Percentiles rank a stretch among this genome's conserved stretches.
Conservation (phyloP, 2,113 vertebrate species). For the Anthoscopus minutus region DNA sequence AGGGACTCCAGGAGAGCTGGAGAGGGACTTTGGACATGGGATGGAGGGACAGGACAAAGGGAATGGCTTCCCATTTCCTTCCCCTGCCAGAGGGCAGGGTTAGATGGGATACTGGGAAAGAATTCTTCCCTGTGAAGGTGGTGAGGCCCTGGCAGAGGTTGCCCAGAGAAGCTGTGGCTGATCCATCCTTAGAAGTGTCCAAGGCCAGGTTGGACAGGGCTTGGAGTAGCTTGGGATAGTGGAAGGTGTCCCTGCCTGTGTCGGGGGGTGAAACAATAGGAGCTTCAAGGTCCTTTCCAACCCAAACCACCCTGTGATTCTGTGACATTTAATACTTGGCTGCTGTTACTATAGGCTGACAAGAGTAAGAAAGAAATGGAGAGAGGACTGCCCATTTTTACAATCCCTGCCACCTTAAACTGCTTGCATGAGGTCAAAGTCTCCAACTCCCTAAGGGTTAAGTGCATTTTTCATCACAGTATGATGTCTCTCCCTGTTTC, state of each 20-base stretch:
- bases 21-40: not conserved
- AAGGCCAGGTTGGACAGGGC: rapidly evolving
- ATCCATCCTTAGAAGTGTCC: not conserved
- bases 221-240: not conserved
- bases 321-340: not conserved
- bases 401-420: not conserved
- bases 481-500: not conserved
- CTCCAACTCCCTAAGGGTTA: not conserved
- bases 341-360: not conserved
- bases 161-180: not conserved
- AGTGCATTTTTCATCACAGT: not conserved
- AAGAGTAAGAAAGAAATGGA: not conserved
- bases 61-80: not conserved
- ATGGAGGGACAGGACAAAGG: not conserved
- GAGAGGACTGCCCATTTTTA: not conserved
- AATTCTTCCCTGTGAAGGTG: not conserved
- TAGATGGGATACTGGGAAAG: not conserved
- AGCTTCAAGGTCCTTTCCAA: not conserved
- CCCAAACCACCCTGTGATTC: not conserved
- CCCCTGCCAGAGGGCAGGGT: not conserved
- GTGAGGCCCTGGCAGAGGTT: not conserved
- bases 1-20: not conserved
- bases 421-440: not conserved
- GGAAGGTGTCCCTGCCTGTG: not conserved
- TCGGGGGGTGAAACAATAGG: not conserved